Evolutionary conservation across 2,797 vertebrate species (phyloP), one percentile per base, ranked within the genome.

Genomic region (Lepus townsendii): DNA sequence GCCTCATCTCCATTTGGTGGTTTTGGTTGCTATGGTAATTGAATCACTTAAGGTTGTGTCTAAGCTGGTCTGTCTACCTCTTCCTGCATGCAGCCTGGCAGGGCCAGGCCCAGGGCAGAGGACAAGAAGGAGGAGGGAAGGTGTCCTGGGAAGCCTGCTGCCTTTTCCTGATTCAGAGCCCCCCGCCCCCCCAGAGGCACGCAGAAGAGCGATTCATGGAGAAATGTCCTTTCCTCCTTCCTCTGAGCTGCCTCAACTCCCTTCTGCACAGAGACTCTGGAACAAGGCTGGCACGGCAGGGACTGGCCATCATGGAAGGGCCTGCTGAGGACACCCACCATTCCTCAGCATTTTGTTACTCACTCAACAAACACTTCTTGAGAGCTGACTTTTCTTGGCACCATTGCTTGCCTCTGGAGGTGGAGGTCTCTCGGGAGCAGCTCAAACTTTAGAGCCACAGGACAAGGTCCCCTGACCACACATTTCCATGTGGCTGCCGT

Each of bases 1-100:
- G 65, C 78, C 82, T 90, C 79, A 94, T 96, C 96, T 93, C 95
- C 84, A 72, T 93, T 69, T 79, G 91, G 92, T 95, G 94, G 93
- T 94, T 96, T 92, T 80, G 2, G 94, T 97, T 97, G 97, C 97
- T 97, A 85, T 97, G 97, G 95, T 30, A 83, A 97, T 97, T 97
- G 97, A 97, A 97, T 94, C 20, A 26, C 87, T 95, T 97, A 91
- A 94, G 96, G 96, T 96, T 97, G 93, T 95, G 89, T 97, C 93
- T 68, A 83, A 87, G 92, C 90, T 96, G 38, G 42, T 73, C 89
- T 95, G 68, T 97, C 95, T 96, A 94, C 92, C 89, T 95, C 66
- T 86, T 87, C 72, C 89, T 95, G 86, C 38, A 80, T 69, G 7
- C 42, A 91, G 72, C 50, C 88, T 93, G 77, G 83, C 88, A 96